Conservation (phyloP, 2,888 invertebrate genomes). For the Eupithecia exiguata region DNA sequence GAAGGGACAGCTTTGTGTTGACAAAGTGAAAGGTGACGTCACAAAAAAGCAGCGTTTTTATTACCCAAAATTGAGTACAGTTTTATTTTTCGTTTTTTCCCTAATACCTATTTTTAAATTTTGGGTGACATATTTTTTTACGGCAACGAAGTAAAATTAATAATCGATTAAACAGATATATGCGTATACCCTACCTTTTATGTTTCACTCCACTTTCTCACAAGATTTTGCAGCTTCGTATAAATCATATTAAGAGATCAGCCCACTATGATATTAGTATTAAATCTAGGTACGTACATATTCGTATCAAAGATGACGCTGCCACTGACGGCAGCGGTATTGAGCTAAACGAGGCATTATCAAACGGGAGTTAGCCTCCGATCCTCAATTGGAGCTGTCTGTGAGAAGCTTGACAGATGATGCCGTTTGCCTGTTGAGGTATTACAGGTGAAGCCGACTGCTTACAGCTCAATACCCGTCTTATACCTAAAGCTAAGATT, state of each 20-base stretch:
- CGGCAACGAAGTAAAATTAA: no score
- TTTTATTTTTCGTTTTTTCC: no score
- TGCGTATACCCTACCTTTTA: no score
- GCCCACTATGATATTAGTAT: not conserved
- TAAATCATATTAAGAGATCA: not conserved
- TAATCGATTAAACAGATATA: no score
- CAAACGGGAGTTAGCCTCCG: slow-evolving; percentile 64
- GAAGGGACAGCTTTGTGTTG: no score
- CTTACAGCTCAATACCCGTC: slow-evolving; percentile 31
- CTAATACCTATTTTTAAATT: no score
- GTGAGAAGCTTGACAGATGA: slow-evolving; percentile 68
- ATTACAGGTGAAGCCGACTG: slow-evolving; percentile 35
- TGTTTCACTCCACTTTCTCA: no score
- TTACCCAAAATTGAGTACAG: no score
- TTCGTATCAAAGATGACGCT: not conserved
- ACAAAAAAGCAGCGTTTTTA: no score
- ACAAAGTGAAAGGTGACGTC: no score
- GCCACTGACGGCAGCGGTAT: slow-evolving; percentile 29
- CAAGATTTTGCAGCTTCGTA: no score
- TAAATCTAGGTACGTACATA: not conserved
- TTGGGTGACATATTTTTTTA: no score
- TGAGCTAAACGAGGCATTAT: slow-evolving; percentile 52
- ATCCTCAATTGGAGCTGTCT: slow-evolving; percentile 70
- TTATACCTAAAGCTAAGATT: slow-evolving; percentile 14
- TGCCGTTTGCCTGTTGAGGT: slow-evolving; percentile 46